Evolutionary conservation across 23 tunicate species (phyloP).

Genomic region (Ascidia mentula): DNA sequence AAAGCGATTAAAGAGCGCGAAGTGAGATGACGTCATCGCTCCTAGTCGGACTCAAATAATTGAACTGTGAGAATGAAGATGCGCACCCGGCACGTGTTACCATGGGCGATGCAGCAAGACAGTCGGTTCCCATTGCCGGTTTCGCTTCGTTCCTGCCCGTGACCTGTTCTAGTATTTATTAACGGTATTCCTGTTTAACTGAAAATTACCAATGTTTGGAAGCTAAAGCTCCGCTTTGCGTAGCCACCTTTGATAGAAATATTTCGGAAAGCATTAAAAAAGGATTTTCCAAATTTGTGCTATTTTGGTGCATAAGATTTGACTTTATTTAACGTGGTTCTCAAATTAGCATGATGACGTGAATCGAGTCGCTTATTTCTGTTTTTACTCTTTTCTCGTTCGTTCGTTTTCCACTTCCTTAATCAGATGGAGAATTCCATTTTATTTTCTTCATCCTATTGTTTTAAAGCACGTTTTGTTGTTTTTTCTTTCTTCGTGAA

Average conservation of each 20-base stretch:
- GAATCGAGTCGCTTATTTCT: neutral
- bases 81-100: no score
- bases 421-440: no score
- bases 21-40: conserved; percentile 4
- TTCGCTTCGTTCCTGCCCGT: neutral
- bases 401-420: neutral
- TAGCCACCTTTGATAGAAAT: no score
- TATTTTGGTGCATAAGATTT: no score
- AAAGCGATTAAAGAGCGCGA: conserved; percentile 11
- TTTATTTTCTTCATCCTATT: neutral
- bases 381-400: neutral
- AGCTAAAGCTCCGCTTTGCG: no score
- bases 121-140: no score
- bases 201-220: no score
- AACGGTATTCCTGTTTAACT: neutral
- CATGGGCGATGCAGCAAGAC: no score
- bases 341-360: neutral
- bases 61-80: no score
- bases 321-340: no score
- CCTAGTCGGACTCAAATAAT: neutral
- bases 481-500: neutral
- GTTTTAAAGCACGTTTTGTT: conserved; percentile 5
- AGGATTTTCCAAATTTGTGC: no score
- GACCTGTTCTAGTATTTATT: neutral
- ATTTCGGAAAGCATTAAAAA: no score